Conservation (phyloP, 2,797 vertebrate species). For the Tokudaia muenninki region DNA sequence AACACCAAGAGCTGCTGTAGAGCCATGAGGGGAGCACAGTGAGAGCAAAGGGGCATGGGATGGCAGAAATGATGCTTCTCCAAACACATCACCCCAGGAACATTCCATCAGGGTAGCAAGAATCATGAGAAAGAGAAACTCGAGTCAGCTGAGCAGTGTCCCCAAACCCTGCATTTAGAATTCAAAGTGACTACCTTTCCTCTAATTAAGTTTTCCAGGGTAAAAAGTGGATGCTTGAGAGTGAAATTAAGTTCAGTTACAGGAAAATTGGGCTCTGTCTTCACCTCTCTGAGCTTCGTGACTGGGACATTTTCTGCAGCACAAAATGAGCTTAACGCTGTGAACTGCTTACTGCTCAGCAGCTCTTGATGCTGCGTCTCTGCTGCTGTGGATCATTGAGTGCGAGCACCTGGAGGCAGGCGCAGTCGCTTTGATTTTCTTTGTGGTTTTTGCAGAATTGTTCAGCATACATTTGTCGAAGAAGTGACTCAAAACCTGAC, state of each 20-base stretch:
- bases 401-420: constrained; percentile 7
- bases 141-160: neutral
- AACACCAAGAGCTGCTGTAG: fast-evolving
- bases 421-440: neutral
- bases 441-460: neutral
- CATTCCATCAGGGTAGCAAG: no score
- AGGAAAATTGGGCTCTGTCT: constrained; percentile 45
- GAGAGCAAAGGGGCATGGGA: neutral
- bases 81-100: neutral
- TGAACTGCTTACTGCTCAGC: neutral
- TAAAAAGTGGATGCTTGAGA: constrained; percentile 23
- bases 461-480: neutral
- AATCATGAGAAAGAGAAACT: neutral
- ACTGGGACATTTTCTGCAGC: neutral
- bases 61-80: neutral
- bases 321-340: neutral
- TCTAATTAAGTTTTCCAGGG: neutral
- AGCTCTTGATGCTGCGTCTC: neutral
- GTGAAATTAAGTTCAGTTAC: constrained; percentile 42
- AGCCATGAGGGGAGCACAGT: neutral
- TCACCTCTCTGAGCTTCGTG: constrained; percentile 17
- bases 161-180: neutral
- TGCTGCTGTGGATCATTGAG: neutral
- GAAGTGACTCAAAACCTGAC: constrained; percentile 1
- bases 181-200: neutral